Evolutionary conservation across 1,140 invertebrate species (phyloP), one percentile per base, ranked within the genome.

Genomic region (Bombus huntii): DNA sequence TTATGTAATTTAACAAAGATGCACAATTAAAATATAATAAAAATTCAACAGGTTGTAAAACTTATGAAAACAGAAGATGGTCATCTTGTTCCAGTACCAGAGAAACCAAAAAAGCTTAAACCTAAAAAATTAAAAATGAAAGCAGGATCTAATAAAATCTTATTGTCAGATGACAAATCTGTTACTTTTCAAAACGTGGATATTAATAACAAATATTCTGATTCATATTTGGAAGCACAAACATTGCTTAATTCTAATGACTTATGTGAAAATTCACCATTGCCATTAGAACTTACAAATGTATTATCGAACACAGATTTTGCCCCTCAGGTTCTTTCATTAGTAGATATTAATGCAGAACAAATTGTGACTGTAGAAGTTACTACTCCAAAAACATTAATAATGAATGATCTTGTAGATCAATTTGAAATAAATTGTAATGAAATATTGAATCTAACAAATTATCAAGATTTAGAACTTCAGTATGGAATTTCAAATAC

Each of bases 21-120:
- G 2, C 42, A 59, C 22, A 37, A 70, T 72, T 85, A 76, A 34
- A 66, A 79, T 59, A 57, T 70, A 22, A 74, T 31, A 25, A 66
- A 47, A 37, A 68, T 80, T 68, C 66, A 88, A 72, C 76, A 93
- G 93, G 89, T 93, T 2, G 87, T 93, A n/a, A 93, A 93, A 80
- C 71, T 93, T 25, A 93, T 93, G 93, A 93, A 92, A 90, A 93
- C 91, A 1, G 92, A 93, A 87, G 92, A 93, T 83, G 93, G 92
- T 68, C 88, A 89, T 13, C 79, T 93, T 68, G 89, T 93, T 75
- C 93, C 93, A 66, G 84, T 93, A 22, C 92, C 92, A 62, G 92
- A 93, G 59, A 92, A 93, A 65, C 65, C 71, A 70, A 91, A 85
- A 65, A 84, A 76, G 31, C n/a, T 83, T 12, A 72, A 76, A 44